Base-by-base conservation (phyloP, 2,888 invertebrate genomes). In the Alviniconcha strummeri region DNA sequence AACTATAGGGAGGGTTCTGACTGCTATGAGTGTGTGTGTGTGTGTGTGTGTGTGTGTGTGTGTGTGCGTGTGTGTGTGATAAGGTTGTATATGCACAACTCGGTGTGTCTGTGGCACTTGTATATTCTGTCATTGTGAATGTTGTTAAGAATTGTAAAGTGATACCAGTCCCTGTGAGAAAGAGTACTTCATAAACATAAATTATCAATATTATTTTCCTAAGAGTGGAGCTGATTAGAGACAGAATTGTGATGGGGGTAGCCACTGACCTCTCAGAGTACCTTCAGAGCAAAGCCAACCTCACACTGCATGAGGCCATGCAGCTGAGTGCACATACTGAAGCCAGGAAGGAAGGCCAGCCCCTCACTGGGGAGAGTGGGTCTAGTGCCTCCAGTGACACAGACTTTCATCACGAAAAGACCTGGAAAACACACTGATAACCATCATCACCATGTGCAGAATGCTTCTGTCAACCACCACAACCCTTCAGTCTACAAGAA, bases 231-330 rank as follows among this genome's bases (percentile, higher is more conserved):
- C 76, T 76, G 13, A 76, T 76, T 8, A 55, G 76, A 9, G 76
- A 76, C 76, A 76, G 76, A 56, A 76, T 55, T 56, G 80, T 80
- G 7, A 54, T 69, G 19, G 80, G 55, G 80, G 52, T 60, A 36
- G 67, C n/a, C 67, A 67, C 52, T 67, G 52, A 15, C 17, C 67
- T 67, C 6, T 80, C 80, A 64, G 80, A 80, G 4, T 15, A 80
- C 5, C 36, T 80, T 7, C 80, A 80, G 69, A 19, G 67, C 9
- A 80, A 69, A 11, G n/a, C 80, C 8, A 19, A 80, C 13, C 67
- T 80, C 11, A 80, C 80, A 6, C 64, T 80, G 8, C n/a, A 17
- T 11, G 52, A 36, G 15, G 80, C 80, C 11, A 54, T 80, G 11
- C 80, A 7, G 36, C 36, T 64, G 7, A 64, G 55, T 56, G 7